A percentile compares a stretch with the other conserved stretches of the same genome.
These are phyloP conservation scores for Holothuria glaberrima DNA, from an alignment of 35 echinoderm and acorn worm species.

Conservation along the genomic window DNA sequence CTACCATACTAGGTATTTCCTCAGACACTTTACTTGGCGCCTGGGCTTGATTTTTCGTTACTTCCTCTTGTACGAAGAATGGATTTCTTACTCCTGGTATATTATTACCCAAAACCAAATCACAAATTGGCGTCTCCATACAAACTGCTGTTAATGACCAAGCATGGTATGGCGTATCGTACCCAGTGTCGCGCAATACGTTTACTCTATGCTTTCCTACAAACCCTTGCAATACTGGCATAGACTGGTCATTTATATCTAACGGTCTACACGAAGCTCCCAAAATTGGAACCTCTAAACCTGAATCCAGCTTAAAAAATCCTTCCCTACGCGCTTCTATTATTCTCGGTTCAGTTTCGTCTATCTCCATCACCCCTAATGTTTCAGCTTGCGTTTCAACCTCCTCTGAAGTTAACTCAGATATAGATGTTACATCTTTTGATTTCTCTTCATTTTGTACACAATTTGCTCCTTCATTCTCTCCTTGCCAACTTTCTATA, in stretches of 20 bases:
- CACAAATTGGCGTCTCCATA: constrained; percentile 35
- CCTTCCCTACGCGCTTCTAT: constrained; percentile 6
- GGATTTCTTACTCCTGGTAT: constrained; percentile 21
- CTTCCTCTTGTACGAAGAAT: not conserved
- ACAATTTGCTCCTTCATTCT: too few species aligned
- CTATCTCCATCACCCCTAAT: not conserved
- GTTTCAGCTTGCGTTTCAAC: not conserved
- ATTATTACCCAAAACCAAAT: constrained; percentile 52
- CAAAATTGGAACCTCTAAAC: not conserved
- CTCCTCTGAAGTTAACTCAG: not conserved
- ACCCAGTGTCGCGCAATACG: constrained; percentile 32
- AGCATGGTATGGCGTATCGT: constrained; percentile 25
- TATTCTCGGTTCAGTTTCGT: not conserved
- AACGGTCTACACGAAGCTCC: not conserved
- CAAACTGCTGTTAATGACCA: constrained; percentile 8
- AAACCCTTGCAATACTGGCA: constrained; percentile 21
- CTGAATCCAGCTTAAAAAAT: constrained; percentile 11
- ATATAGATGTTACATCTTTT: not conserved
- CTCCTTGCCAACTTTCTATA: not conserved
- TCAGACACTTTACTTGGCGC: not conserved
- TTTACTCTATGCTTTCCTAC: not conserved
- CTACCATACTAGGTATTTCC: not conserved
- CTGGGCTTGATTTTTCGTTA: not conserved
- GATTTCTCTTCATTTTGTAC: not conserved
- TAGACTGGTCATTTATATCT: not conserved